phyloP scores from a whole-genome alignment of 2,888 invertebrate species.

The Buathra laborator region DNA sequence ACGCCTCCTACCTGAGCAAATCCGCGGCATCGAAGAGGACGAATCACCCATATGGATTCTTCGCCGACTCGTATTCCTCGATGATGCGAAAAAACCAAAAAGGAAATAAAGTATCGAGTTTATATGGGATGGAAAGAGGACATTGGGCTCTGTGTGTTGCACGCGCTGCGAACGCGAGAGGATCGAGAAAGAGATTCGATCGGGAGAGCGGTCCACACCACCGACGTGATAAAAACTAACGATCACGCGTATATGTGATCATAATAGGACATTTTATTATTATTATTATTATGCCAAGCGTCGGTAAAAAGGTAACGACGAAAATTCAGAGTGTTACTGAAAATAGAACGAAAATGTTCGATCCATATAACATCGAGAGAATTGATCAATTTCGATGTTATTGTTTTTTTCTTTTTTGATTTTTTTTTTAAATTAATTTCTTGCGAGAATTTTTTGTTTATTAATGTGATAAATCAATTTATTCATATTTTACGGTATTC shows the following conservation, averaged over 20 bases:
- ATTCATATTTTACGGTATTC: not conserved
- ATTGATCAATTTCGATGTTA: not conserved
- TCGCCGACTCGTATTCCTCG: conserved; percentile 27
- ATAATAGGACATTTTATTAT: conserved; percentile 70
- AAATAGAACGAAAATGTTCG: not conserved
- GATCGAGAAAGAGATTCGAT: conserved; percentile 11
- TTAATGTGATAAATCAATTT: not conserved
- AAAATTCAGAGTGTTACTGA: not conserved
- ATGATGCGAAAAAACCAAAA: conserved; percentile 56
- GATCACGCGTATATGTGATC: conserved; percentile 65
- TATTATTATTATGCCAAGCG: conserved; percentile 37
- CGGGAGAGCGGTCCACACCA: not conserved
- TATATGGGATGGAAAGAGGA: not conserved
- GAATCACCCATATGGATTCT: conserved; percentile 22
- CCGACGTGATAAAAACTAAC: conserved; percentile 69
- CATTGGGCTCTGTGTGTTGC: conserved; percentile 16
- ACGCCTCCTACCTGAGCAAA: not conserved
- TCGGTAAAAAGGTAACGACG: conserved; percentile 24
- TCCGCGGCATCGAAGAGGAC: not conserved
- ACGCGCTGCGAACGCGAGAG: conserved; percentile 18
- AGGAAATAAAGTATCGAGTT: conserved; percentile 61
- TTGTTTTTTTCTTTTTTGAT: conserved; percentile 3
- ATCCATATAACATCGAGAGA: not conserved
- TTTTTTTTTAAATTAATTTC: not conserved
- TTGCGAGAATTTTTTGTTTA: not conserved